These are phyloP conservation scores for Tuberolachnus salignus DNA, from an alignment of 2,888 invertebrate species.

Conservation along the genomic window DNA sequence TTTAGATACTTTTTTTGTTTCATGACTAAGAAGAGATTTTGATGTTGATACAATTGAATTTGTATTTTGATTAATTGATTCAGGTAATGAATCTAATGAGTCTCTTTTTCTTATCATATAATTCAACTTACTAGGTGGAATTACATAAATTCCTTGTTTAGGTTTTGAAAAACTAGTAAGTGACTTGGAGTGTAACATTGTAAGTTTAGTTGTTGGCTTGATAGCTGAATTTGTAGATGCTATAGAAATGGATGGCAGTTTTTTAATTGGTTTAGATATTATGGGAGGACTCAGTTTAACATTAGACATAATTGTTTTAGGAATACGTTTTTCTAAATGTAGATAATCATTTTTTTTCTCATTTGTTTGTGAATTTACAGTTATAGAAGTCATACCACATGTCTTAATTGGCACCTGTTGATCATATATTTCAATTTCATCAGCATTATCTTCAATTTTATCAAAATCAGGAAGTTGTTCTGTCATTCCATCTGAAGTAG, in stretches of 20 bases:
- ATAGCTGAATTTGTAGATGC: not conserved
- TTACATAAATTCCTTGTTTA: not conserved
- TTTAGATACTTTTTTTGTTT: not conserved
- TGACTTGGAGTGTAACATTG: not conserved
- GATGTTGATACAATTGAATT: not conserved
- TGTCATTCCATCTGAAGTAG: not conserved
- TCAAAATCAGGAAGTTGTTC: not conserved
- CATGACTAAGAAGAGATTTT: not conserved
- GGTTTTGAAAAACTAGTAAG: not conserved
- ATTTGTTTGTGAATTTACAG: not conserved
- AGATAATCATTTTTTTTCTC: constrained; percentile 18
- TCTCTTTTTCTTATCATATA: not conserved
- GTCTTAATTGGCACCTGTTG: not conserved
- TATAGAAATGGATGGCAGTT: constrained; percentile 11
- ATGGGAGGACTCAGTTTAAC: not conserved
- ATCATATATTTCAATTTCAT: constrained; percentile 4
- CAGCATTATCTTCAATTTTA: not conserved
- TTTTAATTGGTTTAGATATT: constrained; percentile 9
- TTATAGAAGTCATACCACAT: not conserved
- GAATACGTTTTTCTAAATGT: constrained; percentile 23
- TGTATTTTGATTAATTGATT: not conserved
- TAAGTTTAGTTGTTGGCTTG: not conserved
- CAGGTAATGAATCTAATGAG: not conserved
- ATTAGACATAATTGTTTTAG: not conserved
- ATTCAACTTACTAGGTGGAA: constrained; percentile 14